A percentile compares a stretch with the other conserved stretches of the same genome.
Evolutionary conservation across 1,140 invertebrate species (phyloP).

Genomic region (Apis cerana): DNA sequence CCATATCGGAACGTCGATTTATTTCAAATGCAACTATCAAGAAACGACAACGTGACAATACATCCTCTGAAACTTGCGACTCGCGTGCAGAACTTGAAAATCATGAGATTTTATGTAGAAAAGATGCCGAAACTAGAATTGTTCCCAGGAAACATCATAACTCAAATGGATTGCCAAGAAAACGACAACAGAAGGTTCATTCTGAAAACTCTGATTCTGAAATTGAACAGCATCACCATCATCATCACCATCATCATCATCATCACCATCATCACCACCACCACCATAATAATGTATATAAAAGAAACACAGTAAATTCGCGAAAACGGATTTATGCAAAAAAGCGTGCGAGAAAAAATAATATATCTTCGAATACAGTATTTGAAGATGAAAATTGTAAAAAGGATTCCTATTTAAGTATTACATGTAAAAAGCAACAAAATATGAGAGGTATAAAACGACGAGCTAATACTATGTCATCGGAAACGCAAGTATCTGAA

Average conservation of each 20-base stretch:
- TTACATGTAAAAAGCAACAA: slow-evolving; percentile 59
- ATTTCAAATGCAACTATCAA: slow-evolving; percentile 40
- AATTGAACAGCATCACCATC: slow-evolving; percentile 27
- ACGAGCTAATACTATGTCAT: slow-evolving; percentile 55
- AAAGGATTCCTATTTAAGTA: slow-evolving; percentile 69
- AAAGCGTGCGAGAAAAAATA: slow-evolving; percentile 64
- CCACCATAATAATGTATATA: slow-evolving; percentile 46
- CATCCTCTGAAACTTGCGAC: slow-evolving; percentile 57
- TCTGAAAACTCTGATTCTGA: slow-evolving; percentile 39
- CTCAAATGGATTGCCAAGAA: slow-evolving; percentile 52
- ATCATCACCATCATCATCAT: neutral
- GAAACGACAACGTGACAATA: slow-evolving; percentile 56
- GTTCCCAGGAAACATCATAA: slow-evolving; percentile 67
- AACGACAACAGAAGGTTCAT: slow-evolving; percentile 35
- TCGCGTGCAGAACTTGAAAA: slow-evolving; percentile 69
- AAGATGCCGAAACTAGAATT: slow-evolving; percentile 57
- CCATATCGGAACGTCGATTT: slow-evolving; percentile 50
- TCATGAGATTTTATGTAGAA: slow-evolving; percentile 62
- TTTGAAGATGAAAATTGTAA: slow-evolving; percentile 74
- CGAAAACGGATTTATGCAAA: slow-evolving; percentile 60
- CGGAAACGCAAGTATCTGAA: slow-evolving; percentile 56
- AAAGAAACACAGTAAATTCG: slow-evolving; percentile 50
- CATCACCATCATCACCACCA: slow-evolving; percentile 6
- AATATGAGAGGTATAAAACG: slow-evolving; percentile 38
- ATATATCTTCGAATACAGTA: slow-evolving; percentile 60